These are phyloP conservation scores for silkworm (Bombyx mori) DNA, from an alignment of 1,140 invertebrate species.

Conservation along the genomic window ASM3026992v2 NC_085107.1:8092501-8093000, in stretches of 20 bases:
- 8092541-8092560: slow-evolving; percentile 86
- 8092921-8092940: too few relatives aligned
- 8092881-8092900: too few relatives aligned
- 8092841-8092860: too few relatives aligned
- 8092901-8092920: too few relatives aligned
- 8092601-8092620: slow-evolving; percentile 59
- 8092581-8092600: slow-evolving; percentile 91
- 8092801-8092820: too few relatives aligned
- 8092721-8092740: slow-evolving; percentile 47
- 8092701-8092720: slow-evolving; percentile 51
- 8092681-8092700: slow-evolving; percentile 58
- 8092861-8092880: too few relatives aligned
- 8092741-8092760: slow-evolving; percentile 36
- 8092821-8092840: too few relatives aligned
- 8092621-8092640: slow-evolving; percentile 28
- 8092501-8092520: slow-evolving; percentile 77
- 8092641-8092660: slow-evolving; percentile 49
- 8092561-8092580: slow-evolving; percentile 90
- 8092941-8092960: too few relatives aligned
- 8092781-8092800: slow-evolving; percentile 16
- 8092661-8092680: slow-evolving; percentile 30
- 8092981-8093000: background rate
- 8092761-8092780: slow-evolving; percentile 40
- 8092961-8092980: too few relatives aligned
- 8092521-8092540: slow-evolving; percentile 84